Percentiles rank a stretch among this genome's conserved stretches.
Evolutionary conservation across 2,113 vertebrate species (phyloP).

Genomic region (Micronycteris hirsuta): DNA sequence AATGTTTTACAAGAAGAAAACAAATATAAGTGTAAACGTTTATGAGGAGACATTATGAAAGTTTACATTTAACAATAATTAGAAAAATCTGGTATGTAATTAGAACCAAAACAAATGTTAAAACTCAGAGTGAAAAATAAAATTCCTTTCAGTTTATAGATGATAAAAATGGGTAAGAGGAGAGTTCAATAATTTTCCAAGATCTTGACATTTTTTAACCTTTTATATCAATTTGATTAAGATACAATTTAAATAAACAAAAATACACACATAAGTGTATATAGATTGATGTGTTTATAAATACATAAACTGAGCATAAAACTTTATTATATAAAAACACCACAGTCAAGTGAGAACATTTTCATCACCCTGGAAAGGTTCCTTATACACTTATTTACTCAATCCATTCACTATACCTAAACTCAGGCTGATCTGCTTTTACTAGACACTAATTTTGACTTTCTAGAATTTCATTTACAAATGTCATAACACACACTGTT

Average conservation of each 20-base stretch:
- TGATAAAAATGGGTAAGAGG: neutral
- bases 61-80: neutral
- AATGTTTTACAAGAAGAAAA: conserved; percentile 24
- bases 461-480: neutral
- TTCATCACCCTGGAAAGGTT: neutral
- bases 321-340: neutral
- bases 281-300: neutral
- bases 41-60: neutral
- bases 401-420: neutral
- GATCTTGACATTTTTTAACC: neutral
- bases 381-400: fast-evolving
- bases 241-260: neutral
- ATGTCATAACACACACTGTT: neutral
- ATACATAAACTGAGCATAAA: neutral
- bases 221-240: neutral
- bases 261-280: neutral
- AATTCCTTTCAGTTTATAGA: neutral
- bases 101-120: neutral
- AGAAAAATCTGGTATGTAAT: neutral
- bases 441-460: neutral
- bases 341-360: neutral
- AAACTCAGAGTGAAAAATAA: neutral
- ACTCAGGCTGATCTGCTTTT: neutral
- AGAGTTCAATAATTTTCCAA: neutral
- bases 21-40: neutral